These are phyloP conservation scores for Acinonyx jubatus DNA, from an alignment of 2,113 vertebrate species.

Conservation along the genomic window DNA sequence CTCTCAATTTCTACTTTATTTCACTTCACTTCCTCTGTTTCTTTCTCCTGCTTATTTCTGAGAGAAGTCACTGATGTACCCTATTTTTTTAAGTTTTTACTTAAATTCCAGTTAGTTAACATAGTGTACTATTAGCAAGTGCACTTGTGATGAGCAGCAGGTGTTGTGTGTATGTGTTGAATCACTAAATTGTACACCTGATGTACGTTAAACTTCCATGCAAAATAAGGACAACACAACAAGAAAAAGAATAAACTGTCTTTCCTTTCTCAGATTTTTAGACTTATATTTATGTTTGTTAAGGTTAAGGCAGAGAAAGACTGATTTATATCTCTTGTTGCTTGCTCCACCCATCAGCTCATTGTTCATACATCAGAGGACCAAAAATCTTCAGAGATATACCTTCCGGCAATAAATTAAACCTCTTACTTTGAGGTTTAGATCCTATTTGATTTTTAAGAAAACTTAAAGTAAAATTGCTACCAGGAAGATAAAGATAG, in stretches of 20 bases:
- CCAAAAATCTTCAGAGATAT: conserved; percentile 42
- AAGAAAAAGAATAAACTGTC: conserved; percentile 25
- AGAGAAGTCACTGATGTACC: background rate
- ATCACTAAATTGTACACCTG: background rate
- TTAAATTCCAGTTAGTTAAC: background rate
- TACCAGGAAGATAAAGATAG: background rate
- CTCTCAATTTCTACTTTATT: background rate
- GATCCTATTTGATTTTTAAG: conserved; percentile 49
- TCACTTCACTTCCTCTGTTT: background rate
- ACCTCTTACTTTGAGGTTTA: conserved; percentile 40
- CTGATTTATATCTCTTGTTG: conserved; percentile 67
- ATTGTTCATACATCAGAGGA: conserved; percentile 64
- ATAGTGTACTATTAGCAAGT: background rate
- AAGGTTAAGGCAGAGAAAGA: conserved; percentile 55
- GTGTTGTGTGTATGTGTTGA: background rate
- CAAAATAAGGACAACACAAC: background rate
- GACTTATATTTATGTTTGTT: conserved; percentile 54
- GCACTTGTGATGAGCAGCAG: background rate
- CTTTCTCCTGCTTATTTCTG: background rate
- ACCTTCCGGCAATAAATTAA: conserved; percentile 68
- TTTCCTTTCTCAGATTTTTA: conserved; percentile 28
- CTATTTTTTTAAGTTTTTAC: background rate
- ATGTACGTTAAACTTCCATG: background rate
- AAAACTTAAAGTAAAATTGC: conserved; percentile 50
- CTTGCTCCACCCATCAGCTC: conserved; percentile 8